Evolutionary conservation across 2,113 vertebrate genomes (phyloP), one percentile per base, ranked within the genome.

Genomic region (Clarias macrocephalus): DNA sequence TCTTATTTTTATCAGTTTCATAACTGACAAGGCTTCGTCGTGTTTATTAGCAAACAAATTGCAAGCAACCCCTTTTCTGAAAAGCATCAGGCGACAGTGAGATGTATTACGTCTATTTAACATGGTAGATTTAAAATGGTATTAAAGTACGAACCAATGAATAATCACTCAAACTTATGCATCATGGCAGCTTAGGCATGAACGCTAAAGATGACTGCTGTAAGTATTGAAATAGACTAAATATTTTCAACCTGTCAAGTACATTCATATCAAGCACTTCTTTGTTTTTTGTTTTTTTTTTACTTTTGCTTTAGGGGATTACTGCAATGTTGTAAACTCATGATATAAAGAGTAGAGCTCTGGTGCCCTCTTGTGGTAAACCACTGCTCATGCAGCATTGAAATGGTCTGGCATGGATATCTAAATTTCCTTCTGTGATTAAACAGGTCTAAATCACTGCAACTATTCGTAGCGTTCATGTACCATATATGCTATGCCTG

Each of bases 321-420:
- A 21, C 37, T 16, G 19, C 57, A 76, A 37, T 5, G 3, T 52
- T 52, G 23, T 65, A 63, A 25, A 60, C 48, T 68, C 3, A 16
- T 19, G 5, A 68, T 25, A 59, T 48, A 57, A 62, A 42, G 16
- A 62, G 79, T 23, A 42, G 66, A 60, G 25, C 11, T 19, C 25
- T 82, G 15, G 10, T 48, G 66, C 79, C 33, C 79, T 86, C 85
- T 86, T 52, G 79, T 86, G 85, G 19, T 62, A 28, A 66, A 52
- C 15, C 28, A 10, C 23, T 52, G 37, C 62, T 66, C 23, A 16
- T 62, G 57, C 79, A 81, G 19, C 57, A 25, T 8, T 62, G 18
- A 81, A 21, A 33, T 37, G 3, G 79, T 81, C 79, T 81, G 13
- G 2, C 18, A 18, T 12, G 13, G 16, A 15, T 37, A 42, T 65